phyloP scores from a whole-genome alignment of 1,140 invertebrate genomes.

The Drosophila sp. region DNA sequence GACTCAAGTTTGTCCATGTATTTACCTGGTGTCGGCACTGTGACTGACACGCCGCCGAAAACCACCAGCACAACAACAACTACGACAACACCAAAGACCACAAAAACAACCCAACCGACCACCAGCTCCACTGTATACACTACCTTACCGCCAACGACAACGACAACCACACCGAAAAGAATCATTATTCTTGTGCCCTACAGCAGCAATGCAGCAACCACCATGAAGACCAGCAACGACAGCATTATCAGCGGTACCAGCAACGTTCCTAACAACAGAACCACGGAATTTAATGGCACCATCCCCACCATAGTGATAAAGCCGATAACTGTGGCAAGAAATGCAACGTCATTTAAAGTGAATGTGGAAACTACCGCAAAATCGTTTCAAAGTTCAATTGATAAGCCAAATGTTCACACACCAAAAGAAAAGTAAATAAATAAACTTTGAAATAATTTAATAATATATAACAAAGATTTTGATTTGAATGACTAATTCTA shows the following conservation, averaged over 20 bases:
- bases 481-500: too few relatives aligned
- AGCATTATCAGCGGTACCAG: background rate
- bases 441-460: background rate
- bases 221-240: background rate
- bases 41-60: constrained; percentile 47
- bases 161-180: background rate
- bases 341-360: background rate
- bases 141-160: background rate
- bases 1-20: constrained; percentile 60
- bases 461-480: too few relatives aligned
- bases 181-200: constrained; percentile 11
- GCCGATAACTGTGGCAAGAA: background rate
- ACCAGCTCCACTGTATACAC: background rate
- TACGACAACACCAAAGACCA: background rate
- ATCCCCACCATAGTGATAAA: background rate
- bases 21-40: constrained; percentile 56
- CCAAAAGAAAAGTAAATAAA: background rate
- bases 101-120: background rate
- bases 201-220: background rate
- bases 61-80: constrained; percentile 31
- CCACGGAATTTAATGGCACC: background rate
- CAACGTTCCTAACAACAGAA: background rate
- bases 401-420: background rate
- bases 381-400: background rate
- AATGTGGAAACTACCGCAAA: background rate